A percentile compares a stretch with the other conserved stretches of the same genome.
These are phyloP conservation scores for Agonopterix heracliana DNA, from an alignment of 2,888 invertebrate genomes.

Conservation along the genomic window DNA sequence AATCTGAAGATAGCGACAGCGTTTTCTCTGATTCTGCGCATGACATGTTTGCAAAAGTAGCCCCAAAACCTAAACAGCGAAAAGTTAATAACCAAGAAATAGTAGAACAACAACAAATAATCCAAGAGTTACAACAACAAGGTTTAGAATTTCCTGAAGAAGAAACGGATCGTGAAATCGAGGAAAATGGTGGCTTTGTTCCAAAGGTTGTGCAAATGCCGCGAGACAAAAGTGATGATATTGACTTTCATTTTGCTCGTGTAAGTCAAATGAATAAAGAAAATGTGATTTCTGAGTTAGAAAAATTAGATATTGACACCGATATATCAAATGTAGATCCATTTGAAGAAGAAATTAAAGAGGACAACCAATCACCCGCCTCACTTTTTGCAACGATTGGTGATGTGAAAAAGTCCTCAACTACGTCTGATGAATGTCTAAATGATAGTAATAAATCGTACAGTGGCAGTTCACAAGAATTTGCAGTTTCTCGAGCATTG, in stretches of 20 bases:
- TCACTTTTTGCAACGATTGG: slow-evolving; percentile 85
- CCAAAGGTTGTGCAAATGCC: slow-evolving; percentile 37
- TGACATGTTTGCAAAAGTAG: slow-evolving; percentile 81
- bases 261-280: slow-evolving; percentile 73
- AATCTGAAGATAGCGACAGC: slow-evolving; percentile 86
- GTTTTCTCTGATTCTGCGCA: slow-evolving; percentile 82
- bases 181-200: slow-evolving; percentile 50
- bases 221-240: slow-evolving; percentile 68
- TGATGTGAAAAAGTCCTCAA: slow-evolving; percentile 80
- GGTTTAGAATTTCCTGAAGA: slow-evolving; percentile 54
- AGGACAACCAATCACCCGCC: slow-evolving; percentile 78
- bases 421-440: slow-evolving; percentile 76
- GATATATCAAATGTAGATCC: slow-evolving; percentile 76
- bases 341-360: slow-evolving; percentile 78
- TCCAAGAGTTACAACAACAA: slow-evolving; percentile 68
- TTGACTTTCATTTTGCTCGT: slow-evolving; percentile 71
- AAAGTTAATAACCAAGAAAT: slow-evolving; percentile 69
- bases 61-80: slow-evolving; percentile 57
- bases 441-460: slow-evolving; percentile 73
- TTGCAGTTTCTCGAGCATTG: slow-evolving; percentile 87
- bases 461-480: slow-evolving; percentile 85
- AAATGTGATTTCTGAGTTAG: slow-evolving; percentile 55
- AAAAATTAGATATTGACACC: slow-evolving; percentile 75
- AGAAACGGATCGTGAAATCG: slow-evolving; percentile 45
- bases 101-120: slow-evolving; percentile 64